Conservation (phyloP, 2,797 vertebrate species). For the Masticophis lateralis region DNA sequence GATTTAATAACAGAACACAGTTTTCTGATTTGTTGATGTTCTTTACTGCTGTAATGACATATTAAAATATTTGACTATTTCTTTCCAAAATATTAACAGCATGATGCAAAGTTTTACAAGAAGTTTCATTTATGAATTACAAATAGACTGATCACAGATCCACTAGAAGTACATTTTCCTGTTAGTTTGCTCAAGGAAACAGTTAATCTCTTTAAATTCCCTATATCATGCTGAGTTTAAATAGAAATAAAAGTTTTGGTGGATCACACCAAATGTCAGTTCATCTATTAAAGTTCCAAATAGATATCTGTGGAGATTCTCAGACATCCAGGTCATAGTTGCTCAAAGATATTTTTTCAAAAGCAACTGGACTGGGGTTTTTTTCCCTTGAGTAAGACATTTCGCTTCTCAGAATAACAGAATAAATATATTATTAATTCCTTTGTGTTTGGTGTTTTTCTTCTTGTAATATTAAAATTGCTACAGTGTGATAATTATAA, state of each 20-base stretch:
- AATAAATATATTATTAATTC: neutral
- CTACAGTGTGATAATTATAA: neutral
- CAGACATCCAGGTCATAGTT: no score
- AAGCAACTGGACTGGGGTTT: no score
- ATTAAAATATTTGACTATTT: conserved; percentile 30
- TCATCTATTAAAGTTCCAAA: neutral
- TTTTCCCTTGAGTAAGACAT: no score
- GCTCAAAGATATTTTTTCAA: no score
- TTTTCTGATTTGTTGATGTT: neutral
- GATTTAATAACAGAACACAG: conserved; percentile 22
- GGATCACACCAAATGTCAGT: neutral
- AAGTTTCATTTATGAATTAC: conserved; percentile 30
- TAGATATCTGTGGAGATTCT: no score
- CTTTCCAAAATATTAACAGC: conserved; percentile 45
- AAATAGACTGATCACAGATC: neutral
- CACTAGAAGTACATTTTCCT: neutral
- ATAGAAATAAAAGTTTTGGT: neutral
- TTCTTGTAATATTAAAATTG: neutral
- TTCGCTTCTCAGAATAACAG: neutral
- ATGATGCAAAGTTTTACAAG: conserved; percentile 33
- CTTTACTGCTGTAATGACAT: conserved; percentile 41
- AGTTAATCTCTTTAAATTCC: neutral
- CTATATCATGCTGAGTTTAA: neutral
- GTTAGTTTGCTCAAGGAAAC: neutral
- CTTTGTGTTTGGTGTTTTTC: neutral